phyloP scores from a whole-genome alignment of 2,888 invertebrate genomes.

The Lasioglossum leucozonium region DNA sequence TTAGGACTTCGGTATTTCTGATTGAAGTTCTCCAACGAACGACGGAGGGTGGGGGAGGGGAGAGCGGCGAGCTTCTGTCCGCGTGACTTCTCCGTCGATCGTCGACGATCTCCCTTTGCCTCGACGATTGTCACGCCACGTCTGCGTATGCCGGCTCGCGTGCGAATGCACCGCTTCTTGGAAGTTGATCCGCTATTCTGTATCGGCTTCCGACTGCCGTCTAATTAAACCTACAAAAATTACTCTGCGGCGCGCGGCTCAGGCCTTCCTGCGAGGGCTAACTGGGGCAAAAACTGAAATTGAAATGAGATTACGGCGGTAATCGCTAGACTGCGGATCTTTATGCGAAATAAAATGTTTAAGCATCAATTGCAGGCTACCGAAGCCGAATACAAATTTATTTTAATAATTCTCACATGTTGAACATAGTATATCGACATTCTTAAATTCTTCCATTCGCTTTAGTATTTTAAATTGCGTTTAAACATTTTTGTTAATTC shows the following conservation, averaged over 20 bases:
- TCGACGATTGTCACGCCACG: conserved; percentile 62
- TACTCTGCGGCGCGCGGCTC: conserved; percentile 12
- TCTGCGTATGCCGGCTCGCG: conserved; percentile 47
- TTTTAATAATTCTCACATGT: too few relatives aligned
- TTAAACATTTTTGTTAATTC: too few relatives aligned
- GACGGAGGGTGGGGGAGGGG: too few relatives aligned
- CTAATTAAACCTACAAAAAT: conserved; percentile 61
- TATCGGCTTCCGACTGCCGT: conserved; percentile 54
- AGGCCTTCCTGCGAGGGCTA: too few relatives aligned
- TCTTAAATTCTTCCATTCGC: too few relatives aligned
- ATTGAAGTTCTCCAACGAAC: conserved; percentile 59
- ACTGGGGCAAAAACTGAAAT: neutral
- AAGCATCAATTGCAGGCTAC: too few relatives aligned
- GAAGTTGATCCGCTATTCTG: conserved; percentile 64
- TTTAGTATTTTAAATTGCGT: too few relatives aligned
- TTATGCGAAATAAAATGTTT: too few relatives aligned
- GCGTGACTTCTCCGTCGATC: conserved; percentile 63
- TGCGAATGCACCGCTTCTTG: conserved; percentile 62
- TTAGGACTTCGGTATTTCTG: conserved; percentile 62
- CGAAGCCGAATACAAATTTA: too few relatives aligned
- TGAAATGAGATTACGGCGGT: neutral
- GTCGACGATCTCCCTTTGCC: conserved; percentile 48
- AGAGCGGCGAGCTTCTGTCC: conserved; percentile 47
- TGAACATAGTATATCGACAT: too few relatives aligned
- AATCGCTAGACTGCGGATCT: too few relatives aligned